Base-by-base conservation (phyloP, 2,888 invertebrate genomes). In the Euphydryas editha region DNA sequence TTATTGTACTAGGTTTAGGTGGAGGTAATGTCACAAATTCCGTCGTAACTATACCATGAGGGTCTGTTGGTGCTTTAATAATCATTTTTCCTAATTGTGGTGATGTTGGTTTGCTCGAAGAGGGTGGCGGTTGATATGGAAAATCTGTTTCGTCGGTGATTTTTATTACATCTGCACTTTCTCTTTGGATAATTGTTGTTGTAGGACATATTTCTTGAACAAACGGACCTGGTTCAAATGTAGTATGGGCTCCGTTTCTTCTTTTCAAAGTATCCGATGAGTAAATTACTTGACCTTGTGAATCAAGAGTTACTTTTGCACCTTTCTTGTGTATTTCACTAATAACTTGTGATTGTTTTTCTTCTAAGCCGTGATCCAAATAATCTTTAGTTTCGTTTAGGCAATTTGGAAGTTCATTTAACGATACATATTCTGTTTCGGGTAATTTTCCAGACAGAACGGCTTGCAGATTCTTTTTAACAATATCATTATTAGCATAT, bases 151-250 rank as follows among this genome's bases (percentile, higher is more conserved):
- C 92, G 78, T 92, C 90, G 57, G 79, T 75, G 46, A 91, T 77
- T 80, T 86, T 86, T 5, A 92, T 86, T 51, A 90, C 73, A 71
- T 91, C 88, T 17, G 90, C 87, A 17, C 82, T 87, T 82, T 90
- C 90, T 56, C 88, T 81, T 76, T 88, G 86, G 62, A 92, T 86
- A 13, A 87, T 75, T 37, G 87, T 78, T 46, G 84, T 86, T 1
- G 90, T 90, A n/a, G 90, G 88, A 59, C 83, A 79, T 60, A 92
- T 84, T 78, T 94, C 95, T 87, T 96, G 96, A 24, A 97, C 96
- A 83, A 96, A 96, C 51, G 97, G 97, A 74, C 97, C 97, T 64
- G 97, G 97, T 90, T 96, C 97, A 80, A 97, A 97, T 39, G 97
- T 97, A 44, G 97, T 96, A 80, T 97, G 96, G 17, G 96, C 95